Evolutionary conservation across 1,140 invertebrate species (phyloP).

Genomic region (Orchesella cincta): DNA sequence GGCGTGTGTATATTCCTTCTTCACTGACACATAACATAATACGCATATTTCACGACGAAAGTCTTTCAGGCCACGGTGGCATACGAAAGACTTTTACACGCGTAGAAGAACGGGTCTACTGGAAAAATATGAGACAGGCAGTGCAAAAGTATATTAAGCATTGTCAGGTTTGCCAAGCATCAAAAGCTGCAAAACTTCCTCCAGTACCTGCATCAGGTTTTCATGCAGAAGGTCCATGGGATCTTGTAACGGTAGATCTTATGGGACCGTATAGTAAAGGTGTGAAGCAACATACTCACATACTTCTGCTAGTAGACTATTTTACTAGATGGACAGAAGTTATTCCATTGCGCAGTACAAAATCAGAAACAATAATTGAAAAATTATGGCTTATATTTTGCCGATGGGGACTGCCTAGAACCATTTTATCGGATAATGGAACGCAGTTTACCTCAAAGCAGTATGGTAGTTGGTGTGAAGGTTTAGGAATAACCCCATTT

Average conservation of each 20-base stretch:
- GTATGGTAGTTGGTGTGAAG: constrained; percentile 23
- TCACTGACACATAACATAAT: constrained; percentile 43
- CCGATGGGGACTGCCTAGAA: constrained; percentile 28
- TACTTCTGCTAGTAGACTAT: not conserved
- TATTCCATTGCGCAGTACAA: constrained; percentile 55
- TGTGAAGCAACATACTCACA: constrained; percentile 34
- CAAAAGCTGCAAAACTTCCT: constrained; percentile 3
- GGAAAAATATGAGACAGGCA: constrained; percentile 15
- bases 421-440: constrained; percentile 35
- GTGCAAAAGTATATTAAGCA: constrained; percentile 17
- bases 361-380: constrained; percentile 30
- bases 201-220: constrained; percentile 12
- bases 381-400: constrained; percentile 32
- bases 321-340: constrained; percentile 54
- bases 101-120: not conserved
- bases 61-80: not conserved
- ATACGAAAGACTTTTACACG: not conserved
- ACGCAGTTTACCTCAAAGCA: constrained; percentile 30
- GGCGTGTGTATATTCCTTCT: not conserved
- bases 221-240: not conserved
- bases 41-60: not conserved
- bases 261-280: constrained; percentile 55
- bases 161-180: constrained; percentile 22
- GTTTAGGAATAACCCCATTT: constrained; percentile 27
- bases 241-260: constrained; percentile 57